phyloP scores from a whole-genome alignment of 2,888 invertebrate species.

The Chrysopilus asiliformis region DNA sequence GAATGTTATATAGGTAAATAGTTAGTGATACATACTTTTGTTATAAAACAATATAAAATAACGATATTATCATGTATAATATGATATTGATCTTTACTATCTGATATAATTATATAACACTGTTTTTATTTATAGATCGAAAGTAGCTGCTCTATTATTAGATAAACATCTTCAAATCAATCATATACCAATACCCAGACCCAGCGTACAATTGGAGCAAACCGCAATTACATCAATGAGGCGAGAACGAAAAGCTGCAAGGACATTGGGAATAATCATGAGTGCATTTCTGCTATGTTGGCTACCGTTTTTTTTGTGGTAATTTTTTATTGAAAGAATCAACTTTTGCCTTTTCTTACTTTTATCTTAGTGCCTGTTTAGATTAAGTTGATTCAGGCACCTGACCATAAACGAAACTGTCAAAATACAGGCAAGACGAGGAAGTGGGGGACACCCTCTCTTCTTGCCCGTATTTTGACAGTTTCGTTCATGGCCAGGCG shows the following conservation, averaged over 20 bases:
- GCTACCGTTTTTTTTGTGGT: slow-evolving; percentile 93
- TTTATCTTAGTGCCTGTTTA: background rate
- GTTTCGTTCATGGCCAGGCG: too few species aligned
- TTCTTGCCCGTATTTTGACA: too few species aligned
- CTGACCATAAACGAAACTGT: too few species aligned
- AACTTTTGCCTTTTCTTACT: background rate
- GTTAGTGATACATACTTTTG: too few species aligned
- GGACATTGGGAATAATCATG: slow-evolving; percentile 92
- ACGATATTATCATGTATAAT: background rate
- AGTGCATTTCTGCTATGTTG: slow-evolving; percentile 90
- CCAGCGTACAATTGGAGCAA: slow-evolving; percentile 55
- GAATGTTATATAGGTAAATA: slow-evolving; percentile 67
- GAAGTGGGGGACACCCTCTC: too few species aligned
- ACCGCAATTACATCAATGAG: slow-evolving; percentile 78
- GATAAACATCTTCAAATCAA: slow-evolving; percentile 85
- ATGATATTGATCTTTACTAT: slow-evolving; percentile 4
- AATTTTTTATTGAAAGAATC: slow-evolving; percentile 10
- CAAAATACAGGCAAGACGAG: too few species aligned
- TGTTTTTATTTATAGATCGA: slow-evolving; percentile 50
- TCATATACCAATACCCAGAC: slow-evolving; percentile 62
- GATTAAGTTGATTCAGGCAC: too few species aligned
- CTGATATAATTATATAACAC: too few species aligned
- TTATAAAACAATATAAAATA: too few species aligned
- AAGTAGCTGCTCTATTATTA: slow-evolving; percentile 72
- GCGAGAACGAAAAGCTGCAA: slow-evolving; percentile 77